phyloP scores from a whole-genome alignment of 2,888 invertebrate genomes.

The Chironomus tentans region DNA sequence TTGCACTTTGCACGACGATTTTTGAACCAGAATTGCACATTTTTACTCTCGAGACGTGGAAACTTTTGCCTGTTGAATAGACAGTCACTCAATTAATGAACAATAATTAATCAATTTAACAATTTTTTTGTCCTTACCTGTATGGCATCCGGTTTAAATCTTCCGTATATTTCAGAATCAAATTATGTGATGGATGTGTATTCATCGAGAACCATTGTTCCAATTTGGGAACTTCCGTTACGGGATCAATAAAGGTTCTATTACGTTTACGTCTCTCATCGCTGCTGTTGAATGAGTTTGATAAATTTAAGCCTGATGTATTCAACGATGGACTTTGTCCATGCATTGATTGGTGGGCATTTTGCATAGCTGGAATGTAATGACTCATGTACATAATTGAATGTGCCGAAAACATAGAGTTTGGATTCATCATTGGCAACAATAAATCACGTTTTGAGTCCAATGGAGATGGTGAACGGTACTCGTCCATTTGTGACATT shows the following conservation, averaged over 20 bases:
- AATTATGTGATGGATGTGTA: slow-evolving; percentile 96
- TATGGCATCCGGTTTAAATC: slow-evolving; percentile 96
- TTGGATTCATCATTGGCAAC: slow-evolving; percentile 54
- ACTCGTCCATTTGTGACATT: slow-evolving; percentile 40
- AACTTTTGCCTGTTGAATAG: slow-evolving; percentile 74
- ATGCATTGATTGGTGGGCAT: slow-evolving; percentile 36
- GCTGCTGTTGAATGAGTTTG: slow-evolving; percentile 41
- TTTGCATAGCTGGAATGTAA: slow-evolving; percentile 56
- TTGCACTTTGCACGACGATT: slow-evolving; percentile 98
- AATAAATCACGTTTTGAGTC: slow-evolving; percentile 38
- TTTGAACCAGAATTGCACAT: slow-evolving; percentile 99
- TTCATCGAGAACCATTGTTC: slow-evolving; percentile 96
- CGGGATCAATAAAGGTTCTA: slow-evolving; percentile 97
- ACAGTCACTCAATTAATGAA: background rate
- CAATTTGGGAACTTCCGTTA: slow-evolving; percentile 89
- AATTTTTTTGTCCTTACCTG: slow-evolving; percentile 38
- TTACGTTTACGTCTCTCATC: slow-evolving; percentile 90
- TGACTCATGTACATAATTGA: slow-evolving; percentile 90
- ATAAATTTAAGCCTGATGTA: slow-evolving; percentile 52
- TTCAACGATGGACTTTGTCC: slow-evolving; percentile 44
- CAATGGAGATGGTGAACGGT: slow-evolving; percentile 38
- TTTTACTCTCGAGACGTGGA: slow-evolving; percentile 96
- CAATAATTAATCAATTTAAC: background rate
- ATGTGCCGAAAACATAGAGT: slow-evolving; percentile 73
- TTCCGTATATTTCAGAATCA: slow-evolving; percentile 96